These are phyloP conservation scores for Stenopsyche tienmushanensis DNA, from an alignment of 1,140 invertebrate species.

Conservation along the genomic window DNA sequence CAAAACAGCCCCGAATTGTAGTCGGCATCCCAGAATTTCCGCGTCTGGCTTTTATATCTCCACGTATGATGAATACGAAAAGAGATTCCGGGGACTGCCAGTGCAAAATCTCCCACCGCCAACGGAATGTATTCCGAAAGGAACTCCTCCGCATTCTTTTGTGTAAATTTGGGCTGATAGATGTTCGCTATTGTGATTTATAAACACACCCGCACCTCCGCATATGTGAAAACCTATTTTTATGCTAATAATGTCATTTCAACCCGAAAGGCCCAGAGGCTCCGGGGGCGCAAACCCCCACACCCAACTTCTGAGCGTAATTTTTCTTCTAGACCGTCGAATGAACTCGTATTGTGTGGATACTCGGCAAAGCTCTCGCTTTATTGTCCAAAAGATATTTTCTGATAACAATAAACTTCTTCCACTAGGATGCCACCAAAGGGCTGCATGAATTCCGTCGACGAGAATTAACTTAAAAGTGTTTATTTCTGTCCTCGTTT, in stretches of 20 bases:
- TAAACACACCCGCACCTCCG: conserved; percentile 27
- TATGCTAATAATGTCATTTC: conserved; percentile 37
- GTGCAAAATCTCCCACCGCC: background rate
- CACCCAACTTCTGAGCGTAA: background rate
- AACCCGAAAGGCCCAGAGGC: conserved; percentile 13
- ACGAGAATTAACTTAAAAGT: too few species aligned
- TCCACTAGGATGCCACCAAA: background rate
- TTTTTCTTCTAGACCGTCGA: conserved; percentile 11
- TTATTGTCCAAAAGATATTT: background rate
- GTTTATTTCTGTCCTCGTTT: too few species aligned
- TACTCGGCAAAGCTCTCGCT: background rate
- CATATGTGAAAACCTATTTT: conserved; percentile 28
- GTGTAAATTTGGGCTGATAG: conserved; percentile 27
- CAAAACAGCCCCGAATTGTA: too few species aligned
- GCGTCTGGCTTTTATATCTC: too few species aligned
- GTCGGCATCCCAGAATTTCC: too few species aligned
- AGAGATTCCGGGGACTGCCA: background rate
- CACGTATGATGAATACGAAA: background rate
- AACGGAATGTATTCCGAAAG: background rate
- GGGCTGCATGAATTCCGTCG: too few species aligned
- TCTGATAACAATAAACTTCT: background rate
- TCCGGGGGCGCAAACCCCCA: background rate
- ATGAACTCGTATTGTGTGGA: background rate
- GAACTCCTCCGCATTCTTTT: conserved; percentile 16
- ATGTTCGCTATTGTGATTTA: conserved; percentile 33